A percentile compares a stretch with the other conserved stretches of the same genome.
phyloP scores from a whole-genome alignment of 2,888 invertebrate species.

The Sabellastarte sp. region DNA sequence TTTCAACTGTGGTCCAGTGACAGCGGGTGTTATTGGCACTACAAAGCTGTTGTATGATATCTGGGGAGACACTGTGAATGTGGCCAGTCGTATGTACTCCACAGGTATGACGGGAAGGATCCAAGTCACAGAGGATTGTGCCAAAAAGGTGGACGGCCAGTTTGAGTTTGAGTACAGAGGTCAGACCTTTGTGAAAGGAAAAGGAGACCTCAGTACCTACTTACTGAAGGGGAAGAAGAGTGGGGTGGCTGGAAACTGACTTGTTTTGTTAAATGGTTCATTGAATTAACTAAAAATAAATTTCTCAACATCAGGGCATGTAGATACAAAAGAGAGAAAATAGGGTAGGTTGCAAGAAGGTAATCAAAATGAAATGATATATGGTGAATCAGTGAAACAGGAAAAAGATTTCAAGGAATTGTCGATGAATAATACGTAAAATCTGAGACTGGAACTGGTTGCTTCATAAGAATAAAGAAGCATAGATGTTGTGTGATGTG shows the following conservation, averaged over 20 bases:
- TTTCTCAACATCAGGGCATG: background rate
- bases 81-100: slow-evolving; percentile 95
- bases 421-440: too few species aligned
- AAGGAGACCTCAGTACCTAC: slow-evolving; percentile 91
- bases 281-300: background rate
- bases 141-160: slow-evolving; percentile 67
- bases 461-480: too few species aligned
- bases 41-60: slow-evolving; percentile 95
- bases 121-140: slow-evolving; percentile 55
- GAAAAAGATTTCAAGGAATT: too few species aligned
- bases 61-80: slow-evolving; percentile 98
- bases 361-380: too few species aligned
- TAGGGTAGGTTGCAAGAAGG: too few species aligned
- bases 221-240: slow-evolving; percentile 61
- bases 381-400: too few species aligned
- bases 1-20: slow-evolving; percentile 91
- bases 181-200: slow-evolving; percentile 93
- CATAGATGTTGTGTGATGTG: too few species aligned
- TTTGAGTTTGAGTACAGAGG: slow-evolving; percentile 92
- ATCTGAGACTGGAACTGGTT: too few species aligned
- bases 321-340: background rate
- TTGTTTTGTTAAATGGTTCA: too few species aligned
- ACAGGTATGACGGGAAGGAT: slow-evolving; percentile 77
- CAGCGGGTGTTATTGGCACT: slow-evolving; percentile 93
- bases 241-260: too few species aligned